Evolutionary conservation across 2,888 invertebrate genomes (phyloP).

Genomic region (Atethmia centrago): DNA sequence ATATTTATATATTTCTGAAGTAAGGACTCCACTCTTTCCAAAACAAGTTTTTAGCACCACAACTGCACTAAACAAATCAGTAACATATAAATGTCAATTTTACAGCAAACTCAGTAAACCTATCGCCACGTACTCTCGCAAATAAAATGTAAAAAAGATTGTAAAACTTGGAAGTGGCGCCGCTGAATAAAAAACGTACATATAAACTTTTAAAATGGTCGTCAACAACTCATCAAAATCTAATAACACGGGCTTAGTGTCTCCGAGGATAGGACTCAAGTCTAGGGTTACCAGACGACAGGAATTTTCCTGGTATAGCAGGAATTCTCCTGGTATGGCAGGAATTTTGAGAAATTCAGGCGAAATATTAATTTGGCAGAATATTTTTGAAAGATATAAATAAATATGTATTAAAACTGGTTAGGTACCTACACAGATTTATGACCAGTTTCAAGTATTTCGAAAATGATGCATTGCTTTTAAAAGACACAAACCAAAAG

Average conservation of each 20-base stretch:
- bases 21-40: neutral
- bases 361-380: neutral
- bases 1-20: neutral
- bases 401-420: too few relatives aligned
- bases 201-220: constrained; percentile 73
- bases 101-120: constrained; percentile 32
- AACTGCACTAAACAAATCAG: constrained; percentile 44
- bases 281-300: constrained; percentile 41
- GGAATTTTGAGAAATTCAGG: constrained; percentile 1
- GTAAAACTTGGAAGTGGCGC: constrained; percentile 57
- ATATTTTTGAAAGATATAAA: too few relatives aligned
- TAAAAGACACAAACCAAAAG: too few relatives aligned
- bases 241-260: constrained; percentile 82
- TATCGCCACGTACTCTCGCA: constrained; percentile 34
- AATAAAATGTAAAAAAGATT: constrained; percentile 66
- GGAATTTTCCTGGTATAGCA: constrained; percentile 4
- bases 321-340: constrained; percentile 4
- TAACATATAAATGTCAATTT: constrained; percentile 38
- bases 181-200: constrained; percentile 64
- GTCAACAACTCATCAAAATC: constrained; percentile 85
- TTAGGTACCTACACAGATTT: too few relatives aligned
- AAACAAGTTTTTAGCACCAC: constrained; percentile 24
- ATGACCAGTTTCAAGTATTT: too few relatives aligned
- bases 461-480: too few relatives aligned
- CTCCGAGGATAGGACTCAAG: constrained; percentile 49